Base-by-base conservation (phyloP, 2,888 invertebrate genomes). In the Agrotis clavis region DNA sequence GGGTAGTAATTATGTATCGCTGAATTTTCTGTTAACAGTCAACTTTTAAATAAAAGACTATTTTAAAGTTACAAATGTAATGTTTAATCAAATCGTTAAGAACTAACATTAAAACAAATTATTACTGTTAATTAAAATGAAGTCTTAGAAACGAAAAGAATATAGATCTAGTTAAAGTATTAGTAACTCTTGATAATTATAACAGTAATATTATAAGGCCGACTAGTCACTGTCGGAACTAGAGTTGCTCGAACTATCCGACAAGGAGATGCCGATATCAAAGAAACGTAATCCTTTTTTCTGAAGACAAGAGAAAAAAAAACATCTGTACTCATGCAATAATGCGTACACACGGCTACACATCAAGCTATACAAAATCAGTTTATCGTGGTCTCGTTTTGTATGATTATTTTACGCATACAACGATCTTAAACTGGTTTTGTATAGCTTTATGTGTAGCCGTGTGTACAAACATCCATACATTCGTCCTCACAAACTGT, bases 231-330 rank as follows among this genome's bases (percentile, higher is more conserved):
- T 30, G 30, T 48, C 76, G 50, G 41, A 41, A 41, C 60, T 71
- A 45, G 7, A 53, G 60, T 11, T 25, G 63, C 60, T 75, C 25
- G 71, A 64, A 0, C 76, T 48, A 25, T 76, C 78, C 35, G 78
- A 78, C 1, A 25, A 1, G 7, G 47, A 66, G 18, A 48, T 56
- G 30, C 30, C 41, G 13, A 67, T 48, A n/a, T 64, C 30, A 48
- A 64, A 59, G 47, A 75, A 59, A 48, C n/a, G 4, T 25, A 51
- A 30, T 50, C 21, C 51, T 50, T 53, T 67, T 48, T 56, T 53
- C 78, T 79, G 80, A 67, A 80, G 80, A 75, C 57, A 79, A 79
- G 41, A 75, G 61, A 65, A 48, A 62, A 41, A 57, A 51, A 53
- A 50, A 9, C 19, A 35, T 47, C 4, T 25, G n/a, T 41, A 41